Evolutionary conservation across 2,113 vertebrate species (phyloP), one percentile per base, ranked within the genome.

Genomic region (Cyphotilapia sp.): DNA sequence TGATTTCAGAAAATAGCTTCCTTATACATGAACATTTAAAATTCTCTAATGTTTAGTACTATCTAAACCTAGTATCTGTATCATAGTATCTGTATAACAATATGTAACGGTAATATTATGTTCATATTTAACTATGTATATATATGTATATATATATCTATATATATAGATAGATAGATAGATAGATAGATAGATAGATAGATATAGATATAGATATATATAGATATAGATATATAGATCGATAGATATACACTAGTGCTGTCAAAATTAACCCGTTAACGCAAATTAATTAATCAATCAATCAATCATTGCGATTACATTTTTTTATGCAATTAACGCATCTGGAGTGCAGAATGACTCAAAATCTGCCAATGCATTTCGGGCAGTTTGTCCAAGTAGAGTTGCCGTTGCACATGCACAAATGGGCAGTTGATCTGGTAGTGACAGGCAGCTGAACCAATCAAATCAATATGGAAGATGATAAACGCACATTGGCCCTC

Each of bases 81-180:
- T 53, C 0, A 53, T 53, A 53, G 51, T 53, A 53, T 53, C 19
- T 53, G 51, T 53, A 53, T 53, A 11, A 53, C 19, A 53, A 22
- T 54, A 54, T 22, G 10, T 54, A 54, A 53, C 1, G 9, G n/a
- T 53, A 53, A 53, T 53, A 53, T 53, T 53, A 53, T 53, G 19
- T 53, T 53, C 51, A 53, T 53, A 53, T 6, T 53, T 53, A 53
- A 22, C 9, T 54, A 54, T 22, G 5, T 53, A 9, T 49, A 2
- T 47, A 2, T 47, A 1, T 49, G 0, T 16, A 4, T 14, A 7
- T 8, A 17, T 8, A 14, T 9, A 40, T 12, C 3, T 1, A 3
- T 45, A 42, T 42, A 13, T 0, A 3, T 13, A 6, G 0, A 42
- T 13, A 42, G 6, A 51, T 8, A 47, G 6, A 47, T 47, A 8